Evolutionary conservation across 2,797 vertebrate species (phyloP).

Genomic region (Sebastolobus altivelis): DNA sequence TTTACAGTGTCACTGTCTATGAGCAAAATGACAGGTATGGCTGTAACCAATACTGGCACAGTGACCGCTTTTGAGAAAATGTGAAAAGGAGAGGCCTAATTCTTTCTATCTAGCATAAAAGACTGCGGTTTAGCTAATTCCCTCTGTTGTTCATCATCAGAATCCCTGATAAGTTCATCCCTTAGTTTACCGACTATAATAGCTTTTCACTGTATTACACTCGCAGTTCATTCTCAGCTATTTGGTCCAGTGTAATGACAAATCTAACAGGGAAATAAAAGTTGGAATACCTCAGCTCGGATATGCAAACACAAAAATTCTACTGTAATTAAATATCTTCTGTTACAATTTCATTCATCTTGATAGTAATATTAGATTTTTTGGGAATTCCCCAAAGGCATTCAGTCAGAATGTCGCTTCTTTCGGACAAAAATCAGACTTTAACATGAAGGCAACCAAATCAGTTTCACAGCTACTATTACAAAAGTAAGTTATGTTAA

Average conservation of each 20-base stretch:
- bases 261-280: neutral
- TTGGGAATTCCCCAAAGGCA: neutral
- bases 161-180: neutral
- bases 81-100: constrained; percentile 8
- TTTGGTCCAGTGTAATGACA: neutral
- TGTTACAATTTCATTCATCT: neutral
- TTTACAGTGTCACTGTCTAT: constrained; percentile 54
- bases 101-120: neutral
- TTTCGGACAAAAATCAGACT: neutral
- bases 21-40: constrained; percentile 44
- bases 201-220: neutral
- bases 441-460: neutral
- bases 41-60: constrained; percentile 50
- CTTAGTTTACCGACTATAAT: neutral
- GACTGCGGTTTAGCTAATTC: neutral
- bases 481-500: neutral
- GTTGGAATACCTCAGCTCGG: neutral
- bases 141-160: neutral
- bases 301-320: neutral
- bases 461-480: neutral
- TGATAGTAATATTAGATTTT: neutral
- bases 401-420: neutral
- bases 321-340: neutral
- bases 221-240: neutral
- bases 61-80: constrained; percentile 13